These are phyloP conservation scores for Beris morrisii DNA, from an alignment of 2,888 invertebrate species.

Conservation along the genomic window DNA sequence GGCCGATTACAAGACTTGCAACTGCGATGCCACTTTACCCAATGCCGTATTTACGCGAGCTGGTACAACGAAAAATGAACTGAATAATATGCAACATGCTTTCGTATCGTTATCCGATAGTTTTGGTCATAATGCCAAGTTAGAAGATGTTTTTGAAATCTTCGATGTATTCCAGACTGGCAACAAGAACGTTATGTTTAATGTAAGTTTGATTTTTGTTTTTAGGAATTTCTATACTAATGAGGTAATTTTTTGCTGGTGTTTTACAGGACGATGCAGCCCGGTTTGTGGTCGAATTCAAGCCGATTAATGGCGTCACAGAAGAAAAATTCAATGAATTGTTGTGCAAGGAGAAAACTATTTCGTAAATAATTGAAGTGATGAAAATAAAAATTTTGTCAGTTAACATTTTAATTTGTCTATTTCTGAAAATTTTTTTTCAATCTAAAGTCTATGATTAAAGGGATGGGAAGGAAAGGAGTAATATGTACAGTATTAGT, in stretches of 20 bases:
- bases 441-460: too few species aligned
- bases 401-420: too few species aligned
- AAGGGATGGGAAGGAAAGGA: too few species aligned
- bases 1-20: conserved; percentile 50
- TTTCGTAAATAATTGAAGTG: not conserved
- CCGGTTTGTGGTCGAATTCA: conserved; percentile 47
- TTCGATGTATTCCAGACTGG: conserved; percentile 51
- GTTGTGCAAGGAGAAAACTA: conserved; percentile 17
- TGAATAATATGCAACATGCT: conserved; percentile 52
- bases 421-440: too few species aligned
- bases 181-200: conserved; percentile 50
- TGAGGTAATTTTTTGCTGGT: not conserved
- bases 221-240: conserved; percentile 1
- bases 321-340: conserved; percentile 49
- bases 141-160: conserved; percentile 53
- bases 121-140: conserved; percentile 49
- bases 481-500: too few species aligned
- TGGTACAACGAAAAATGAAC: conserved; percentile 47
- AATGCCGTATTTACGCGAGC: conserved; percentile 48
- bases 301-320: conserved; percentile 44
- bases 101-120: conserved; percentile 49
- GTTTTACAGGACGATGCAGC: conserved; percentile 48
- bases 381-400: not conserved
- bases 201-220: conserved; percentile 45
- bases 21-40: conserved; percentile 51